phyloP scores from a whole-genome alignment of 2,113 vertebrate genomes.

The Colaptes auratus region DNA sequence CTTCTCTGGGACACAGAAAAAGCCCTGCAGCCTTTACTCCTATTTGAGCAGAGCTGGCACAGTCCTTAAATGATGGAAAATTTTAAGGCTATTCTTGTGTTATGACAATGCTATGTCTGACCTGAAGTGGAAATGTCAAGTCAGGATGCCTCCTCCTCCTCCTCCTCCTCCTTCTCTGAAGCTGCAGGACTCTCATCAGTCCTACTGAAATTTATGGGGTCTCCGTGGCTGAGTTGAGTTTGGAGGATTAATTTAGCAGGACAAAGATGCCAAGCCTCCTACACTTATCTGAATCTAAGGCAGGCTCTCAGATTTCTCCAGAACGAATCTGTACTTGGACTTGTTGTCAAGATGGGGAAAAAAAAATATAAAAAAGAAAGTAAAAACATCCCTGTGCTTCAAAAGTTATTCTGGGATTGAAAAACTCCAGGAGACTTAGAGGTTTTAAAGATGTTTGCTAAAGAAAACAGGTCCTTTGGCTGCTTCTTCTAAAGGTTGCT shows the following conservation, averaged over 20 bases:
- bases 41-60: background rate
- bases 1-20: background rate
- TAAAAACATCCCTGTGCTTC: background rate
- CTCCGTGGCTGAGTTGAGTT: background rate
- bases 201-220: background rate
- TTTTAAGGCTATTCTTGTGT: background rate
- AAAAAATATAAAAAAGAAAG: background rate
- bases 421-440: background rate
- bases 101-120: background rate
- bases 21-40: background rate
- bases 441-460: background rate
- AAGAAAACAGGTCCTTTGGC: background rate
- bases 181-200: background rate
- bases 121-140: background rate
- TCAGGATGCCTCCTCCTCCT: background rate
- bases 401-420: background rate
- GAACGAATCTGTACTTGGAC: background rate
- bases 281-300: background rate
- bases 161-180: background rate
- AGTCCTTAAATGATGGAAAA: background rate
- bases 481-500: background rate
- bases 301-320: background rate
- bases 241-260: background rate
- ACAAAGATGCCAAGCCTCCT: background rate
- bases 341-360: background rate